These are phyloP conservation scores for Notiomystis cincta DNA, from an alignment of 2,113 vertebrate genomes.

Conservation along the genomic window DNA sequence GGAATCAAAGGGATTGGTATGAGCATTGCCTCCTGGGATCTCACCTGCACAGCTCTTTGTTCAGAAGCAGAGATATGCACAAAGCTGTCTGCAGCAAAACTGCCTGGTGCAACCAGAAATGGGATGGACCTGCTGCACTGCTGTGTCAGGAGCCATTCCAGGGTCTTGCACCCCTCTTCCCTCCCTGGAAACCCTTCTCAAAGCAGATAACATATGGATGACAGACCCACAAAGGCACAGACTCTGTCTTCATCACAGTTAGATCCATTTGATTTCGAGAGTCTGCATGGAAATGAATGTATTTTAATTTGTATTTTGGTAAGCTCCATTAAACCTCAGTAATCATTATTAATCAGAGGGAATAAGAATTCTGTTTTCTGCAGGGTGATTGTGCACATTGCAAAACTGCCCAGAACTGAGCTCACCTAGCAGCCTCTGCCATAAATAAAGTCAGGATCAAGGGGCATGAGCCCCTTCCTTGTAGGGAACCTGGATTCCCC, in stretches of 20 bases:
- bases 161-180: not conserved
- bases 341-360: not conserved
- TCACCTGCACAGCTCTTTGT: not conserved
- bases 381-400: not conserved
- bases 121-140: not conserved
- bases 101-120: not conserved
- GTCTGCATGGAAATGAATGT: not conserved
- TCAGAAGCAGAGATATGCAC: not conserved
- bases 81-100: not conserved
- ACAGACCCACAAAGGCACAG: not conserved
- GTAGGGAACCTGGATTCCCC: not conserved
- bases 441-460: not conserved
- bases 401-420: not conserved
- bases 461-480: not conserved
- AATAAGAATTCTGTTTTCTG: not conserved
- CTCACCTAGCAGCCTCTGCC: not conserved
- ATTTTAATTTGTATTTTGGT: not conserved
- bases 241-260: not conserved
- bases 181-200: not conserved
- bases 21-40: not conserved
- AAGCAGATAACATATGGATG: fast-evolving
- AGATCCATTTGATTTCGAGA: not conserved
- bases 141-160: not conserved
- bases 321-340: not conserved
- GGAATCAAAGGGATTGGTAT: not conserved